Evolutionary conservation across 2,113 vertebrate species (phyloP).

Genomic region (Festucalex cinctus): DNA sequence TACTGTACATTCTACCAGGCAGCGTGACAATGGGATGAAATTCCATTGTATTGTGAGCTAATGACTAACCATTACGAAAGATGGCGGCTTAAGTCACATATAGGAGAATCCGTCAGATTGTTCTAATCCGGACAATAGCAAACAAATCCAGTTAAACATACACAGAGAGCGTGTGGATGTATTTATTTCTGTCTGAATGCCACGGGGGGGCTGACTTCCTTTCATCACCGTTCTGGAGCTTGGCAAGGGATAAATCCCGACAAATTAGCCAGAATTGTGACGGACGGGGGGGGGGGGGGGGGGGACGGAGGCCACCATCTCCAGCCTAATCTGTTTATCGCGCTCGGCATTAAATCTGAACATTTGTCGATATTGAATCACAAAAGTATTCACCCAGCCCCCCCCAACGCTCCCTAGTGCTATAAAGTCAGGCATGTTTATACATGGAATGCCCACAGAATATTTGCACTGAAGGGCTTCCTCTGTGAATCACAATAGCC

Average conservation of each 20-base stretch:
- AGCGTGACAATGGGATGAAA: slow-evolving; percentile 49
- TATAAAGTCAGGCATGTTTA: slow-evolving; percentile 74
- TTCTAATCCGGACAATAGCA: slow-evolving; percentile 65
- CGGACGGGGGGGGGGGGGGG: not conserved
- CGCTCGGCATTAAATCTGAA: slow-evolving; percentile 70
- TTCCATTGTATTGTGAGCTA: not conserved
- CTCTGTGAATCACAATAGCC: slow-evolving; percentile 77
- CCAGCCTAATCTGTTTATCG: slow-evolving; percentile 77
- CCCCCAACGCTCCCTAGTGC: slow-evolving; percentile 38
- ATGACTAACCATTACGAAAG: not conserved
- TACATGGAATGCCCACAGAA: slow-evolving; percentile 75
- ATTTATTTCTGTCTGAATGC: slow-evolving; percentile 73
- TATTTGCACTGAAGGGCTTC: slow-evolving; percentile 75
- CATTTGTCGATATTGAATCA: slow-evolving; percentile 62
- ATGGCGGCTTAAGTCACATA: not conserved
- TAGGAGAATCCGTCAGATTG: slow-evolving; percentile 42
- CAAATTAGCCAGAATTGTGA: slow-evolving; percentile 73
- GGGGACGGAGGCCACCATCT: slow-evolving; percentile 62
- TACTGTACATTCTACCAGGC: slow-evolving; percentile 82
- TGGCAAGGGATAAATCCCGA: slow-evolving; percentile 64
- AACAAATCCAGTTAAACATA: slow-evolving; percentile 65
- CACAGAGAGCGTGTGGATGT: slow-evolving; percentile 57
- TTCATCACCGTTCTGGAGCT: slow-evolving; percentile 58
- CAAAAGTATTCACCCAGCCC: slow-evolving; percentile 41
- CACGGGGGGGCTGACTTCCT: slow-evolving; percentile 63